phyloP scores from a whole-genome alignment of 2,888 invertebrate species.

The Ormia ochracea region DNA sequence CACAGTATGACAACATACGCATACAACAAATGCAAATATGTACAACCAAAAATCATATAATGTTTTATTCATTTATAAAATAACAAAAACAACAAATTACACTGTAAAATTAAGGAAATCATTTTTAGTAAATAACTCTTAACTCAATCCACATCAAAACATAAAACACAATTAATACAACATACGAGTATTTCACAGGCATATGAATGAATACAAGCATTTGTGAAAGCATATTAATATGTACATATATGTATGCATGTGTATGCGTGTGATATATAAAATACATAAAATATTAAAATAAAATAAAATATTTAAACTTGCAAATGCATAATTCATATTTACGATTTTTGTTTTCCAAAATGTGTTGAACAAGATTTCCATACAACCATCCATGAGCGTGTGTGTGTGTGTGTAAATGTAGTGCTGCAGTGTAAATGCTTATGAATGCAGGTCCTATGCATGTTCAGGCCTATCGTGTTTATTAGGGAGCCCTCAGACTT shows the following conservation, averaged over 20 bases:
- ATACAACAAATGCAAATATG: not conserved
- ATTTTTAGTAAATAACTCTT: not conserved
- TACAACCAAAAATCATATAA: not conserved
- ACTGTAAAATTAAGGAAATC: not conserved
- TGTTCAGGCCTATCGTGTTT: not conserved
- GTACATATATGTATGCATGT: no score
- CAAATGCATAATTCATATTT: slow-evolving; percentile 15
- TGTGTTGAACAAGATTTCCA: slow-evolving; percentile 26
- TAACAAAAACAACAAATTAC: not conserved
- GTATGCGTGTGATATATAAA: no score
- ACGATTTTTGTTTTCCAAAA: slow-evolving; percentile 47
- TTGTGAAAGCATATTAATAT: not conserved
- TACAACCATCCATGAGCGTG: not conserved
- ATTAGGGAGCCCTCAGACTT: not conserved
- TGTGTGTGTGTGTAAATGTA: not conserved
- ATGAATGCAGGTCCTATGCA: not conserved
- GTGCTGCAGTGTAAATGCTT: not conserved
- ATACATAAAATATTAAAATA: not conserved
- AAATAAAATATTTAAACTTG: not conserved
- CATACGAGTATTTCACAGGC: no score
- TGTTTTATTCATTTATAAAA: not conserved
- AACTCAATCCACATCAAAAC: not conserved
- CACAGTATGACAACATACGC: not conserved
- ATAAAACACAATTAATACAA: not conserved
- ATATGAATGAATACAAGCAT: no score